Evolutionary conservation across 1,140 invertebrate species (phyloP), one percentile per base, ranked within the genome.

Genomic region (Drosophila kohkoa): DNA sequence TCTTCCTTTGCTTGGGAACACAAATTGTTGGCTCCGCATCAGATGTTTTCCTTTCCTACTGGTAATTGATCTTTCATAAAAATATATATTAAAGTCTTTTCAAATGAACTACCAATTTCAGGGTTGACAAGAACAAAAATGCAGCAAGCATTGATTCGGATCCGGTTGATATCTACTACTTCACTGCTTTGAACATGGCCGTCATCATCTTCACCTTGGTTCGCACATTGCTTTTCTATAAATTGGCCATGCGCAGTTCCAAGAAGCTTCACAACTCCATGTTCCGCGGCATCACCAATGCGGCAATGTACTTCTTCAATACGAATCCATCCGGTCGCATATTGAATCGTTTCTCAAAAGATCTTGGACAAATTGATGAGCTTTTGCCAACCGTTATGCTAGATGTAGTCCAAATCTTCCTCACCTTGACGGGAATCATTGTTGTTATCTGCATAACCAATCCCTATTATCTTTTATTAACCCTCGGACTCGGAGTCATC

Each of bases 321-420:
- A 94, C 94, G 0, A 97, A 96, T 91, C 95, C 96, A 1, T 95
- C 95, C 16, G 96, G 96, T 2, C 91, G 96, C 55, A 96, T 96
- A 46, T 86, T 97, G 0, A 97, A 96, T 86, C 91, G 96, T 43
- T 97, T 97, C 75, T 95, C 96, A 0, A 96, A 96, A 92, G 96
- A 97, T 77, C 95, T 96, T 82, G 96, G 83, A 0, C 94, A 95
- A 0, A 95, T 98, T 74, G 98, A 99, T 89, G 98, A 99, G 93
- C 91, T 96, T 1, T 92, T 99, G 13, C 98, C 98, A 32, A 93
- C 94, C 48, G 94, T 95, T 11, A 94, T 96, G 59, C 93, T 98
- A 52, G 98, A 99, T 87, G 96, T 97, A 55, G 93, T 97, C 1
- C 95, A 95, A 81, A 95, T 96, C 38, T 94, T 95, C 62, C 88